Percentiles rank a stretch among this genome's conserved stretches.
These are phyloP conservation scores for Chrysolina americana DNA, from an alignment of 2,888 invertebrate genomes.

Conservation along the genomic window DNA sequence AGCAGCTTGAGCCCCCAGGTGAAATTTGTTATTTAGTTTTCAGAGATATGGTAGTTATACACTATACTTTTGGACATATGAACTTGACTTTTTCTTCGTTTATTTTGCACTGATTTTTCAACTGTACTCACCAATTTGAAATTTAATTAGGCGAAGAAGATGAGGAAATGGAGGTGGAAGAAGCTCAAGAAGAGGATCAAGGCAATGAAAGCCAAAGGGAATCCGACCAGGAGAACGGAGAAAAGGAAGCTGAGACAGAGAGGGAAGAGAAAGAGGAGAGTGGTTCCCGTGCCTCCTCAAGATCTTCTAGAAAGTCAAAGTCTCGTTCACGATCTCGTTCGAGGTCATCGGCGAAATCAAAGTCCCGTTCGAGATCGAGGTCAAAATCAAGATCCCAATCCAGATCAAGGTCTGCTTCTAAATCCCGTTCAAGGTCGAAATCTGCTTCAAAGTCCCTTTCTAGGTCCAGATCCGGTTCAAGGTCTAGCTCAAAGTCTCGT, in stretches of 20 bases:
- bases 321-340: constrained; percentile 61
- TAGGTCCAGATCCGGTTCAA: constrained; percentile 50
- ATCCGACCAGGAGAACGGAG: constrained; percentile 68
- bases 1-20: constrained; percentile 89
- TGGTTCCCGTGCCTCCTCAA: constrained; percentile 59
- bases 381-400: constrained; percentile 63
- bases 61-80: too few species aligned
- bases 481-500: constrained; percentile 54
- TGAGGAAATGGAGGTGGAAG: constrained; percentile 72
- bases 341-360: constrained; percentile 57
- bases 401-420: constrained; percentile 64
- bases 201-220: constrained; percentile 72
- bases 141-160: constrained; percentile 72
- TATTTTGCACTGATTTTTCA: too few species aligned
- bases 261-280: constrained; percentile 61
- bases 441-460: constrained; percentile 56
- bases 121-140: neutral
- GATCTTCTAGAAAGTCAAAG: constrained; percentile 63
- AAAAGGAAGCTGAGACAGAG: constrained; percentile 65
- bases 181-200: constrained; percentile 70
- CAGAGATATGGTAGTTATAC: too few species aligned
- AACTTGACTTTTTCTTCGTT: too few species aligned
- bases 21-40: constrained; percentile 50
- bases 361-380: constrained; percentile 66
- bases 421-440: constrained; percentile 60